Evolutionary conservation across 2,888 invertebrate genomes (phyloP), one percentile per base, ranked within the genome.

Genomic region (Leptinotarsa juncta): DNA sequence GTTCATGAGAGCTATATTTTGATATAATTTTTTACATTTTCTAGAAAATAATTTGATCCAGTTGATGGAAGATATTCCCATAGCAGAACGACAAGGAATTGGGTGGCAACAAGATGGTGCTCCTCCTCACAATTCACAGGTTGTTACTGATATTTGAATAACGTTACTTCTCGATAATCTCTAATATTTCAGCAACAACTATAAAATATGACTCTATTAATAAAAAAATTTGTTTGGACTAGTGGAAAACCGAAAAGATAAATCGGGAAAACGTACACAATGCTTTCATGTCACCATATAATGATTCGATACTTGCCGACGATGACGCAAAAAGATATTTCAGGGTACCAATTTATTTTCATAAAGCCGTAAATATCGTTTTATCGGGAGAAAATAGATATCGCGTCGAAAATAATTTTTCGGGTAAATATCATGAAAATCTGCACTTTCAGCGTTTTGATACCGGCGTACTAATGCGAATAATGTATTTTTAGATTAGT

Each of bases 321-420:
- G 73, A 73, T 79, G 78, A 79, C 78, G 78, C 78, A 79, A 74
- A 42, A 68, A 62, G 74, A 74, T 79, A 79, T 79, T 79, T 79
- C 73, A 74, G 73, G 76, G 74, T 57, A 53, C 65, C 18, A 73
- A 77, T 76, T 77, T 79, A 79, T 79, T 79, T 79, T 77, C 78
- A 77, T 74, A 74, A 74, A 73, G 67, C 78, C 70, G 71, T 79
- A 76, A 79, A 79, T 79, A 79, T 76, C 73, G 73, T 71, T 78
- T 76, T 76, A 76, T 78, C 73, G 76, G 78, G 71, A 76, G 73
- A 73, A 76, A 75, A 76, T 73, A 72, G 75, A 70, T 76, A 73
- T 75, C 70, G 70, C 66, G 73, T 67, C 72, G 57, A 67, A 73
- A 76, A 76, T 76, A 72, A 76, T 78, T 76, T 70, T 73, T 70